Conservation (phyloP, 2,888 invertebrate species). For the Noctua janthina region DNA sequence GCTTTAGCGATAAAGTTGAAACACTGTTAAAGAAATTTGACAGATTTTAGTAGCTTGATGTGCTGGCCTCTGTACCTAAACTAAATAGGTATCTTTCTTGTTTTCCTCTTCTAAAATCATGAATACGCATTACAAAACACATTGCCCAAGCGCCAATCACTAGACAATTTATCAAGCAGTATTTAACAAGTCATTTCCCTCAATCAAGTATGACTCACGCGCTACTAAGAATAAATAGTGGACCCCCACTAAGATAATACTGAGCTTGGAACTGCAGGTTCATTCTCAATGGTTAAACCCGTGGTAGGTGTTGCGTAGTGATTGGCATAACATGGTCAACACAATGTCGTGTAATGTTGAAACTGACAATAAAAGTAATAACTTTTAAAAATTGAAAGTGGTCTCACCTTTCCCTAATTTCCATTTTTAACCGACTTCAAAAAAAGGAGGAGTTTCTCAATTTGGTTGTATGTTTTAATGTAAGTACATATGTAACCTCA, state of each 20-base stretch:
- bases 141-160: conserved; percentile 37
- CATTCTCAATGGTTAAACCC: conserved; percentile 13
- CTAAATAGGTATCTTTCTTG: neutral
- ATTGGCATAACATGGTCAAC: neutral
- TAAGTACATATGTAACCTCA: no score
- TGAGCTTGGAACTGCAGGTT: conserved; percentile 23
- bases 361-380: neutral
- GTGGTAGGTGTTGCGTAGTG: neutral
- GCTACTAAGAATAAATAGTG: conserved; percentile 8
- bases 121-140: conserved; percentile 13
- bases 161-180: conserved; percentile 42
- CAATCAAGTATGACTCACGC: conserved; percentile 51
- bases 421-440: no score
- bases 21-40: no score
- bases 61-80: neutral
- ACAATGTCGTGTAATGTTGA: neutral
- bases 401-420: neutral
- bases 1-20: no score
- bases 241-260: conserved; percentile 16
- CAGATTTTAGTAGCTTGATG: no score
- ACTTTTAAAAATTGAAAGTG: no score
- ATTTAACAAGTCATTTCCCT: conserved; percentile 55
- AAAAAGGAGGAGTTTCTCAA: no score
- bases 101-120: conserved; percentile 5
- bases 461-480: no score